Evolutionary conservation across 1,140 invertebrate species (phyloP), one percentile per base, ranked within the genome.

Genomic region (Halesus radiatus): DNA sequence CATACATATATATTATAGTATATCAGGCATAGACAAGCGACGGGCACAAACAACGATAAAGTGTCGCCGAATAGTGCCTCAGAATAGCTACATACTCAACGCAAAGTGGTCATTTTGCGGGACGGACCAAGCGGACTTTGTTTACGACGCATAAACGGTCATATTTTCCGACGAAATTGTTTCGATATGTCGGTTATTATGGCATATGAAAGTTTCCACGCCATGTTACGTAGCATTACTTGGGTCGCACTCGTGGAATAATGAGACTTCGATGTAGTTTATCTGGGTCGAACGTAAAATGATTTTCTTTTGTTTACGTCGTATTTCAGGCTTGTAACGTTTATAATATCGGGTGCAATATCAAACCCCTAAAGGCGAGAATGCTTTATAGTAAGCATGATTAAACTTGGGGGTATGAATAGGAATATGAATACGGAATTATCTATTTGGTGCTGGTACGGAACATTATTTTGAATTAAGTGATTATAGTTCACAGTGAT

Each of bases 41-140:
- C 75, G 74, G 58, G 74, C 58, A 76, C 70, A 76, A 76, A 76
- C 73, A 76, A 73, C 79, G 64, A 70, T 80, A 80, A 80, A 77
- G 22, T 56, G 54, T 37, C 64, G 22, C 68, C 74, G 20, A 72
- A 76, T 26, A 68, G 73, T 80, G 68, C 58, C 56, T 50, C 22
- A n/a, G 32, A 72, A 79, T 52, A 73, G 60, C 72, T 18, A 58
- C 53, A 32, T 53, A 76, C 73, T 76, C 73, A 32, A 45, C 58
- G 52, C 20, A 75, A 80, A 80, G 72, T 80, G 72, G 79, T 73
- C 79, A 79, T 79, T 76, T 50, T 50, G 32, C 10, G 68, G 56
- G 68, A 72, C 66, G 32, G 66, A 70, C 37, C 66, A 8, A 45
- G 37, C 68, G 68, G 68, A 72, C 68, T 53, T 72, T 72, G 68